A percentile compares a stretch with the other conserved stretches of the same genome.
These are phyloP conservation scores for Drosophila rhopaloa DNA, from an alignment of 1,140 invertebrate species.

Conservation along the genomic window DNA sequence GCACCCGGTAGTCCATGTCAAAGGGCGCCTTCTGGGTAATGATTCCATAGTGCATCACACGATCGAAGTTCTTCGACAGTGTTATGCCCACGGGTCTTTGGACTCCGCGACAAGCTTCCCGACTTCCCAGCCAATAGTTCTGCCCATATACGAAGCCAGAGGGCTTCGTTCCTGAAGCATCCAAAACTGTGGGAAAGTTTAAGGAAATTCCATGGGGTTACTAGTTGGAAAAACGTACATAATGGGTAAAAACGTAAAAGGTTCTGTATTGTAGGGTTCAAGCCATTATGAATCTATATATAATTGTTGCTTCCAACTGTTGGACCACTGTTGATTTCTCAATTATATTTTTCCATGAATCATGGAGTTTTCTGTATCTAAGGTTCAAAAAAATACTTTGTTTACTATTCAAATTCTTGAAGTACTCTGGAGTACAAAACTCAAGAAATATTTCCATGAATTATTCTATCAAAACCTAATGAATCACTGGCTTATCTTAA, in stretches of 20 bases:
- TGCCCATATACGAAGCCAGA: constrained; percentile 82
- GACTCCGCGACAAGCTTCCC: constrained; percentile 74
- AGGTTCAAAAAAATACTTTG: neutral
- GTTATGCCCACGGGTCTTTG: constrained; percentile 74
- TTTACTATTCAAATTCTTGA: neutral
- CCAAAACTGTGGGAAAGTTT: constrained; percentile 60
- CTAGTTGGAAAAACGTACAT: neutral
- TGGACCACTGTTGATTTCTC: neutral
- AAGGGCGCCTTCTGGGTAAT: constrained; percentile 79
- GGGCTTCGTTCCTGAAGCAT: constrained; percentile 77
- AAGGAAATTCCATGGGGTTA: neutral
- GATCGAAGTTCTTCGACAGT: constrained; percentile 77
- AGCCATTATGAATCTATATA: neutral
- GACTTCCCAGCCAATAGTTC: constrained; percentile 83
- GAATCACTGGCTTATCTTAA: neutral
- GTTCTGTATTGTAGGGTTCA: neutral
- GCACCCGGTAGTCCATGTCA: constrained; percentile 76
- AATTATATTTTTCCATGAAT: neutral
- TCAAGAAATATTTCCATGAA: neutral
- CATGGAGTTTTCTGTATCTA: neutral
- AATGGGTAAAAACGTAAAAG: neutral
- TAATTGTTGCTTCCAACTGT: neutral
- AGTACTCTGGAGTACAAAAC: neutral
- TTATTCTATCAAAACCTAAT: neutral
- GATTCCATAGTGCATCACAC: constrained; percentile 78